Percentiles rank a stretch among this genome's conserved stretches.
Evolutionary conservation across 1,140 invertebrate species (phyloP).

Genomic region (Archivesica marissinica): DNA sequence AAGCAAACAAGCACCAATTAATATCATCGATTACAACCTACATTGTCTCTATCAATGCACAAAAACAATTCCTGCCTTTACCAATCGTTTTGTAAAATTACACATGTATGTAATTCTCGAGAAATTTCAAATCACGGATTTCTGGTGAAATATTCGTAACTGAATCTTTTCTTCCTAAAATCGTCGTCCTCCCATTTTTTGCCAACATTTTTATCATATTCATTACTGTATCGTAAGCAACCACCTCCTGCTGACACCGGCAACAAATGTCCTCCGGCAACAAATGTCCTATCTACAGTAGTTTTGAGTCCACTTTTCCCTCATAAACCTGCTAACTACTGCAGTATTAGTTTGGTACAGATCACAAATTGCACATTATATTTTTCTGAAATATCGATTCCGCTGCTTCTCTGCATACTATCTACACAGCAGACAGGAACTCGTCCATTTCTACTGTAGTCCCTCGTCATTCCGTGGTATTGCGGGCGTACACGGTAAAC

Average conservation of each 20-base stretch:
- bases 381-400: not conserved
- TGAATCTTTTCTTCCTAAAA: too few relatives aligned
- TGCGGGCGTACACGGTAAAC: not conserved
- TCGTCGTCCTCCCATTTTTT: too few relatives aligned
- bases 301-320: too few relatives aligned
- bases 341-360: too few relatives aligned
- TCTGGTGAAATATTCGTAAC: not conserved
- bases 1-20: slow-evolving; percentile 35
- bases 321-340: too few relatives aligned
- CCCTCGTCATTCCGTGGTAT: not conserved
- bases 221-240: too few relatives aligned
- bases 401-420: not conserved
- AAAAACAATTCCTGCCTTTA: not conserved
- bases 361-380: not conserved
- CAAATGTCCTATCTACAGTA: too few relatives aligned
- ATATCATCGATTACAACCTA: slow-evolving; percentile 8
- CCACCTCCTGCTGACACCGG: too few relatives aligned
- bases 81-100: not conserved
- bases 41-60: not conserved
- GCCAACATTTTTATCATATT: too few relatives aligned
- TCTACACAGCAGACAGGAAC: not conserved
- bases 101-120: not conserved
- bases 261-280: too few relatives aligned
- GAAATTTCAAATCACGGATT: not conserved
- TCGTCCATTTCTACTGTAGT: not conserved